phyloP scores from a whole-genome alignment of 2,888 invertebrate genomes.

The Phaonia tiefii region DNA sequence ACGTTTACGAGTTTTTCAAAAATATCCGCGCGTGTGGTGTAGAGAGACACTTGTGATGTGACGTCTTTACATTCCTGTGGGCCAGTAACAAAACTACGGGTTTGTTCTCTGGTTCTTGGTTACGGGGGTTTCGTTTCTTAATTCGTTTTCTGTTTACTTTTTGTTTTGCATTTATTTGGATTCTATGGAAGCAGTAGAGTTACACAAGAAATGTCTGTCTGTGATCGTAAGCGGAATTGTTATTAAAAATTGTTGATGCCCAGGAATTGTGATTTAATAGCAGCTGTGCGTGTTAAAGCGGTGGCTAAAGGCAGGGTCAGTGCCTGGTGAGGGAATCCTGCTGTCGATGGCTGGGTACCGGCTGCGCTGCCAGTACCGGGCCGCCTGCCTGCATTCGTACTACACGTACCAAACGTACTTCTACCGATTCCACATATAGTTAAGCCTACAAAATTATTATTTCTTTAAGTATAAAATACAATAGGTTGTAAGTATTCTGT shows the following conservation, averaged over 20 bases:
- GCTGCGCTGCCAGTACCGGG: slow-evolving; percentile 72
- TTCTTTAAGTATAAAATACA: slow-evolving; percentile 58
- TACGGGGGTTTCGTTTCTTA: not conserved
- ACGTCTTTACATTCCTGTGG: not conserved
- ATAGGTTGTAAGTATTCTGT: slow-evolving; percentile 6
- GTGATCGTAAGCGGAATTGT: slow-evolving; percentile 45
- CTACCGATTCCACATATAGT: slow-evolving; percentile 81
- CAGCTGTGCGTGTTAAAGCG: slow-evolving; percentile 79
- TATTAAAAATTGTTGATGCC: slow-evolving; percentile 80
- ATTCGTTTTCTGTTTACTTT: not conserved
- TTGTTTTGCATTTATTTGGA: not conserved
- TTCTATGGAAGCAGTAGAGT: not conserved
- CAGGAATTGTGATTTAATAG: slow-evolving; percentile 80
- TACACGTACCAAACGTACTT: slow-evolving; percentile 79
- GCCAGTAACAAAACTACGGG: not conserved
- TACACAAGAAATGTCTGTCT: slow-evolving; percentile 34
- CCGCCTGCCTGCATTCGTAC: slow-evolving; percentile 77
- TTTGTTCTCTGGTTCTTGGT: slow-evolving; percentile 7
- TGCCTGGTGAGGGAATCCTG: slow-evolving; percentile 78
- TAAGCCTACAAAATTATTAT: slow-evolving; percentile 79
- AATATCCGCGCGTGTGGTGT: not conserved
- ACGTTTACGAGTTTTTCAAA: slow-evolving; percentile 1
- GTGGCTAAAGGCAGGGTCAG: slow-evolving; percentile 79
- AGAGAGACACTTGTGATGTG: slow-evolving; percentile 11
- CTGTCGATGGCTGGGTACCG: slow-evolving; percentile 74